Evolutionary conservation across 2,113 vertebrate genomes (phyloP).

Genomic region (Paracyprichromis sp.): DNA sequence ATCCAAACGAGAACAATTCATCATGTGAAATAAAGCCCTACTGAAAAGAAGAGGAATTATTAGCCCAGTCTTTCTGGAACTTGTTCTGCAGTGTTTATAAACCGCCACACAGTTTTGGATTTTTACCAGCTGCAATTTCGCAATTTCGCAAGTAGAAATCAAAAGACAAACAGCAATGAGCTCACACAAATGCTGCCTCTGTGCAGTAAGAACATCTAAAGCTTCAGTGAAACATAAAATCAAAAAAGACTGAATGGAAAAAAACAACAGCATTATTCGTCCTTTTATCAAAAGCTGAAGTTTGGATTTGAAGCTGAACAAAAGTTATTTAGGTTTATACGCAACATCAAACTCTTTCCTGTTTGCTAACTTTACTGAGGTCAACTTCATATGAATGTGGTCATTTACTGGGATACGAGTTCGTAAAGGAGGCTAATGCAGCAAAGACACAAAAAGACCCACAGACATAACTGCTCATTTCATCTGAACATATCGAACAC

Average conservation of each 20-base stretch:
- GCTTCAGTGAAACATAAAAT: background rate
- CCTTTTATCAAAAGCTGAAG: background rate
- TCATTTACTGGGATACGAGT: background rate
- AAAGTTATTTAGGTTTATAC: background rate
- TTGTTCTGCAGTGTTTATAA: background rate
- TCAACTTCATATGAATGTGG: background rate
- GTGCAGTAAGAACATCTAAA: background rate
- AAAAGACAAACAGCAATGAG: background rate
- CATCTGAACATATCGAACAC: background rate
- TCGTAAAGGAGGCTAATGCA: background rate
- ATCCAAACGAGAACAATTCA: background rate
- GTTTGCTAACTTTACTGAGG: background rate
- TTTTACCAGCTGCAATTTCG: background rate
- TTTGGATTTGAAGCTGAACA: background rate
- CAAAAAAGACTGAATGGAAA: background rate
- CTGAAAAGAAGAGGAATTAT: background rate
- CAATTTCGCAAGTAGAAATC: background rate
- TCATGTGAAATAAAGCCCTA: background rate
- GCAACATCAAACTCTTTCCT: background rate
- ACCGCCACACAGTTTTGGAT: background rate
- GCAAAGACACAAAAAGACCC: background rate
- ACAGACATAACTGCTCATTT: background rate
- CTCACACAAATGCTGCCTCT: background rate
- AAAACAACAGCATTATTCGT: background rate
- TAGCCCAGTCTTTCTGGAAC: background rate